Evolutionary conservation across 2,113 vertebrate genomes (phyloP).

Genomic region (Indicator indicator): DNA sequence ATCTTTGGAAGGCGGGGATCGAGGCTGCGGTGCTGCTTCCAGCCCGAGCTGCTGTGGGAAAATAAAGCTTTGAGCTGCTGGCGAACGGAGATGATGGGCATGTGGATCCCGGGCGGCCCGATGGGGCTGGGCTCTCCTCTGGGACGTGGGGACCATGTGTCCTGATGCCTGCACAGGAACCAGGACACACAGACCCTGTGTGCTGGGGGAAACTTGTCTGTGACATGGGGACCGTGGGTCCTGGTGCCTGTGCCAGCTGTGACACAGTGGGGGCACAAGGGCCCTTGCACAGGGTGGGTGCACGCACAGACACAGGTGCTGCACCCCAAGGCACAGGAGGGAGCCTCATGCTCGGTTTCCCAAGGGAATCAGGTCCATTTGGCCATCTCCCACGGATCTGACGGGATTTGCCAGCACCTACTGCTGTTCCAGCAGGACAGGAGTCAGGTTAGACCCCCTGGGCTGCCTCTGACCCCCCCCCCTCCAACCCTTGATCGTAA

Average conservation of each 20-base stretch:
- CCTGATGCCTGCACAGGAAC: no score
- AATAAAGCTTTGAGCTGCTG: background rate
- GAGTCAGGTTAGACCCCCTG: background rate
- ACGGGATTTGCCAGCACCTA: background rate
- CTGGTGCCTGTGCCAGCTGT: background rate
- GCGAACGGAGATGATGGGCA: background rate
- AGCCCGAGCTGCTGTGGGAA: background rate
- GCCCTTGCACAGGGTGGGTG: background rate
- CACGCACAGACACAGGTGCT: background rate
- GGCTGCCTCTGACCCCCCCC: rapidly evolving
- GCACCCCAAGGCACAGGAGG: background rate
- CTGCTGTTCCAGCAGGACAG: background rate
- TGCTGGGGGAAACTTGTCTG: no score
- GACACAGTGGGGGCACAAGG: background rate
- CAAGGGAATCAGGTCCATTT: background rate
- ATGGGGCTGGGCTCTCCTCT: background rate
- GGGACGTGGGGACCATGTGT: background rate
- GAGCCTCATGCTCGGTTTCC: background rate
- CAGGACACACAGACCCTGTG: no score
- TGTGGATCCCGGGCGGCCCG: rapidly evolving
- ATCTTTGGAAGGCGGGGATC: background rate
- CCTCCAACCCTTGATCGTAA: no score
- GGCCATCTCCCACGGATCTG: background rate
- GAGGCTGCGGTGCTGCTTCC: background rate
- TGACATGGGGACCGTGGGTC: background rate